A percentile compares a stretch with the other conserved stretches of the same genome.
phyloP scores from a whole-genome alignment of 2,797 vertebrate species.

The Rhadinocentrus ornatus region DNA sequence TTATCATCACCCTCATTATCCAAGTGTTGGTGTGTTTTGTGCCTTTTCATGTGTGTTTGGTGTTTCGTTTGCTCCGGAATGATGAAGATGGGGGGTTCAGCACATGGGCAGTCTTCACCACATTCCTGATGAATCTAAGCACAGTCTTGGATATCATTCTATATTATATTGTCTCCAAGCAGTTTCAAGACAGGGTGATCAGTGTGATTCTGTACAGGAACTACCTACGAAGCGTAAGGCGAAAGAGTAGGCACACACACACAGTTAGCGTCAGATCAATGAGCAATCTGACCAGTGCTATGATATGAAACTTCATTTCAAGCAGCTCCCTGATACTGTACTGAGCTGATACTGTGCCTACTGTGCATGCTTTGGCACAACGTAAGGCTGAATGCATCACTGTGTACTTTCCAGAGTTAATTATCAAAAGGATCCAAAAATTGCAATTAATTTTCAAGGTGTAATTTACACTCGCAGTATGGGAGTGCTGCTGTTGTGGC shows the following conservation, averaged over 20 bases:
- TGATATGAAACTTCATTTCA: constrained; percentile 82
- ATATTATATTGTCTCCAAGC: constrained; percentile 97
- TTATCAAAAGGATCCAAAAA: constrained; percentile 66
- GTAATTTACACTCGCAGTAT: constrained; percentile 78
- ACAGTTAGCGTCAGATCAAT: constrained; percentile 90
- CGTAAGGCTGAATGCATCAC: constrained; percentile 52
- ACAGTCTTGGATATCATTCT: constrained; percentile 94
- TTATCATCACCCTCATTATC: constrained; percentile 91
- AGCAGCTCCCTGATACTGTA: not conserved
- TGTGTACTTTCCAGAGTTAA: constrained; percentile 51
- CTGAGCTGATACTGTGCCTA: not conserved
- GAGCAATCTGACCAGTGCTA: constrained; percentile 91
- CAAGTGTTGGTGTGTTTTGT: constrained; percentile 94
- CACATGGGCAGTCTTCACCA: constrained; percentile 91
- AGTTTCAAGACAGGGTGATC: constrained; percentile 96
- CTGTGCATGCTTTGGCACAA: constrained; percentile 22
- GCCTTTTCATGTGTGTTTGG: constrained; percentile 92
- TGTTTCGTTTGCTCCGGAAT: constrained; percentile 82
- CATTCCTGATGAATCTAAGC: constrained; percentile 96
- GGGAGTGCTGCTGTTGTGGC: constrained; percentile 73
- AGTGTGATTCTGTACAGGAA: constrained; percentile 97
- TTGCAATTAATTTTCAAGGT: constrained; percentile 71
- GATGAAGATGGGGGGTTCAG: constrained; percentile 70
- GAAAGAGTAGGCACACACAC: constrained; percentile 89
- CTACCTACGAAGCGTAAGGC: constrained; percentile 92